Conservation (phyloP, 1,140 invertebrate genomes). For the Apocrypta bakeri region DNA sequence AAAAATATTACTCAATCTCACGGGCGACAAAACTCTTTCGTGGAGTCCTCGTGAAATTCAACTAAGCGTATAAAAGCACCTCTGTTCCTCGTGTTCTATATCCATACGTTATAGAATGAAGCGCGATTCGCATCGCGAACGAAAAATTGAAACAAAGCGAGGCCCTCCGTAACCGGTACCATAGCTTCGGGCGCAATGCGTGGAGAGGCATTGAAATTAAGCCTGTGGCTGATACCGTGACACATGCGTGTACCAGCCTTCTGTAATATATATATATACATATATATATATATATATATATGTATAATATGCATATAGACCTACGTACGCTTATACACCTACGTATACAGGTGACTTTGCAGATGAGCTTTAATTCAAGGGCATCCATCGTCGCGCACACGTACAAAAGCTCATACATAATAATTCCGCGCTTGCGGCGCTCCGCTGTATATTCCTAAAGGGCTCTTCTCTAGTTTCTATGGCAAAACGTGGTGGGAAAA, state of each 20-base stretch:
- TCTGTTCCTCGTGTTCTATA: background rate
- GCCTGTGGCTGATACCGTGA: background rate
- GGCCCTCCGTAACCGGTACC: background rate
- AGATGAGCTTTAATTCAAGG: conserved; percentile 41
- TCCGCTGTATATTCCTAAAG: background rate
- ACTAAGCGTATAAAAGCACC: background rate
- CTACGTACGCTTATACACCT: too few relatives aligned
- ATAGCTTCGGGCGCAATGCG: background rate
- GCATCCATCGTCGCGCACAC: background rate
- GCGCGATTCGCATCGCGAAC: background rate
- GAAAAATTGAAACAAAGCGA: conserved; percentile 42
- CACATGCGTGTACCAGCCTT: background rate
- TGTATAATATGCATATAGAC: too few relatives aligned
- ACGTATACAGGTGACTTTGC: too few relatives aligned
- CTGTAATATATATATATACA: too few relatives aligned
- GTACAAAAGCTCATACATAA: conserved; percentile 28
- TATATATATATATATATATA: too few relatives aligned
- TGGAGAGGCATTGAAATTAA: conserved; percentile 39
- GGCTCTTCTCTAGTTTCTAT: background rate
- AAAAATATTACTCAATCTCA: background rate
- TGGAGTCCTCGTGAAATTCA: too few relatives aligned
- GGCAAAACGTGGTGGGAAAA: background rate
- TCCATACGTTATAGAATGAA: background rate
- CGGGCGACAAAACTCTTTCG: too few relatives aligned
- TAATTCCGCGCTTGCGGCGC: conserved; percentile 19